Percentiles rank a stretch among this genome's conserved stretches.
Evolutionary conservation across 2,113 vertebrate genomes (phyloP).

Genomic region (Pycnonotus jocosus): DNA sequence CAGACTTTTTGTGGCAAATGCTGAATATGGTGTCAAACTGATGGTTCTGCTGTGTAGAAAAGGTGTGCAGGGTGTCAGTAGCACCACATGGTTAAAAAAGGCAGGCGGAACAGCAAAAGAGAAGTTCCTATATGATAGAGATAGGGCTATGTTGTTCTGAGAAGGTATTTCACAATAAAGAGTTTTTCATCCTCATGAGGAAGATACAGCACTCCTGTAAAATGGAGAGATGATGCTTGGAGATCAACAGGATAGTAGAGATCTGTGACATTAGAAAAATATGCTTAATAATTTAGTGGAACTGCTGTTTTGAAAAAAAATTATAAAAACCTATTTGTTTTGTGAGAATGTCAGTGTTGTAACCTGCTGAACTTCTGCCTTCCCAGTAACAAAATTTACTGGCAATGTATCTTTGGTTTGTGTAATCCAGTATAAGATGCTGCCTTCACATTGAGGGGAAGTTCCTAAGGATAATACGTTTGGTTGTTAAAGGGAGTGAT

Average conservation of each 20-base stretch:
- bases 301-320: not conserved
- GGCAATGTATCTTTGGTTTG: not conserved
- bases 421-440: not conserved
- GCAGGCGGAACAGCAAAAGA: not conserved
- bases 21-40: not conserved
- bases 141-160: not conserved
- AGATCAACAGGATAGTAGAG: not conserved
- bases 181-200: not conserved
- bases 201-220: not conserved
- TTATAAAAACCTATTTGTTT: not conserved
- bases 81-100: not conserved
- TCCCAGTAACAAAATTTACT: not conserved
- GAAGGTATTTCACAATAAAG: not conserved
- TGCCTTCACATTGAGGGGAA: not conserved
- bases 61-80: not conserved
- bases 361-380: not conserved
- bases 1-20: not conserved
- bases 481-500: not conserved
- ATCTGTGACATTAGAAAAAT: not conserved
- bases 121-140: not conserved
- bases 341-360: not conserved
- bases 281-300: not conserved
- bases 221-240: not conserved
- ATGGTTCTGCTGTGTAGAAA: not conserved
- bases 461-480: accelerated